Base-by-base conservation (phyloP, 2,113 vertebrate species). In the Cranoglanis bouderius region DNA sequence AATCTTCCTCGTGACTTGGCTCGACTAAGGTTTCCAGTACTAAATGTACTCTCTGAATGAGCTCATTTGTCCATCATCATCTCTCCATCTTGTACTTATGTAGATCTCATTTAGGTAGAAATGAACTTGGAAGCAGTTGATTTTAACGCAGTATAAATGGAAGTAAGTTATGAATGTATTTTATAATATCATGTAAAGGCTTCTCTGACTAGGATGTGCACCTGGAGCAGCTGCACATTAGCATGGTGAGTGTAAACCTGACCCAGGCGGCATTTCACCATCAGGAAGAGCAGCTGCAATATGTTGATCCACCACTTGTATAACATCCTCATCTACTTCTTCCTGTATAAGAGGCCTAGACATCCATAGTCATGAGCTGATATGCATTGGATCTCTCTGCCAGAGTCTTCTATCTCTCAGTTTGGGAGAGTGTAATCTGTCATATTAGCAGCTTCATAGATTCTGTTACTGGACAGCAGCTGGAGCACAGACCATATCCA, bases 401-500 rank as follows among this genome's bases (percentile, higher is more conserved):
- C 94, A 94, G 78, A 93, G 94, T 92, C 40, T 96, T 24, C 95
- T 96, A 0, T 95, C 95, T 5, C 94, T 96, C 90, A 96, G 95
- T 12, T 94, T 96, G 18, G 95, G 95, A 1, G 95, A 96, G 85
- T 96, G 96, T 18, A 94, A 95, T 84, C 95, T 96, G 4, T 94
- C 96, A 81, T 96, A 95, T 90, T 90, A 94, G 93, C 43, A 96
- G 95, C 49, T 95, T 96, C 21, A 82, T 96, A 63, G 94, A 95
- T 13, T 96, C 96, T 89, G 94, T 96, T 98, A 89, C 97, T 97
- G 40, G 97, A 99, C 92, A 97, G 98, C 92, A 97, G 96, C 85
- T 99, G 97, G 94, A 97, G 94, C 92, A 95, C 97, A 92, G 98
- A 99, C 92, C 97, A 99, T 94, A 98, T 99, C 91, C 98, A 98